phyloP scores from a whole-genome alignment of 2,113 vertebrate species.

The Etia nguti region DNA sequence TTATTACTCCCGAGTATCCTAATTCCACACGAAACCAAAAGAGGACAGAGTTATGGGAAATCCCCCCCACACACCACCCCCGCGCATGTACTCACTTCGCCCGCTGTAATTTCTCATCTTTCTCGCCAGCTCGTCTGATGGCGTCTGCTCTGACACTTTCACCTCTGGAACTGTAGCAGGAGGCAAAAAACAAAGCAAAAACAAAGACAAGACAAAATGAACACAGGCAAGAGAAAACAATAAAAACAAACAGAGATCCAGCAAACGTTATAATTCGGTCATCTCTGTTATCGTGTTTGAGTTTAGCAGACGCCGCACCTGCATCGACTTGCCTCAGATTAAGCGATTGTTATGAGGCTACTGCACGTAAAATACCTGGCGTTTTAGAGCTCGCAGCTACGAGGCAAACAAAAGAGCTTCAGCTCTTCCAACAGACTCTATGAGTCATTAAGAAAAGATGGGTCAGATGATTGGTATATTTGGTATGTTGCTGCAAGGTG shows the following conservation, averaged over 20 bases:
- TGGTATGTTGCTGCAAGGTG: not conserved
- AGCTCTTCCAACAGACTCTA: conserved; percentile 12
- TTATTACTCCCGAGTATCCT: not conserved
- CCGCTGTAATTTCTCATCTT: conserved; percentile 83
- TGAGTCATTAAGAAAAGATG: conserved; percentile 39
- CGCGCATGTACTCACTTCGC: conserved; percentile 73
- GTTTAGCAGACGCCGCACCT: not conserved
- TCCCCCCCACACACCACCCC: not conserved
- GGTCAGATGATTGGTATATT: conserved; percentile 8
- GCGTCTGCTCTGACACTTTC: conserved; percentile 89
- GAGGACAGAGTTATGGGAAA: not conserved
- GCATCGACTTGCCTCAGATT: conserved; percentile 25
- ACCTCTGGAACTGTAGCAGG: conserved; percentile 77
- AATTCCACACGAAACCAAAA: not conserved
- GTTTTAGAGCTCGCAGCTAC: not conserved
- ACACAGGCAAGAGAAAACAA: not conserved
- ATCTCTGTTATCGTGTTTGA: not conserved
- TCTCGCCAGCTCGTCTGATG: conserved; percentile 85
- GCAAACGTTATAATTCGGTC: not conserved
- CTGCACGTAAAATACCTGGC: not conserved
- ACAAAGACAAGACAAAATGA: not conserved
- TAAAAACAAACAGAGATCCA: not conserved
- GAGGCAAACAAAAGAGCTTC: conserved; percentile 13
- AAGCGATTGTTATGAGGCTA: conserved; percentile 16
- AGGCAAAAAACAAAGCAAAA: not conserved